phyloP scores from a whole-genome alignment of 1,140 invertebrate genomes.

The Leptinotarsa texana region DNA sequence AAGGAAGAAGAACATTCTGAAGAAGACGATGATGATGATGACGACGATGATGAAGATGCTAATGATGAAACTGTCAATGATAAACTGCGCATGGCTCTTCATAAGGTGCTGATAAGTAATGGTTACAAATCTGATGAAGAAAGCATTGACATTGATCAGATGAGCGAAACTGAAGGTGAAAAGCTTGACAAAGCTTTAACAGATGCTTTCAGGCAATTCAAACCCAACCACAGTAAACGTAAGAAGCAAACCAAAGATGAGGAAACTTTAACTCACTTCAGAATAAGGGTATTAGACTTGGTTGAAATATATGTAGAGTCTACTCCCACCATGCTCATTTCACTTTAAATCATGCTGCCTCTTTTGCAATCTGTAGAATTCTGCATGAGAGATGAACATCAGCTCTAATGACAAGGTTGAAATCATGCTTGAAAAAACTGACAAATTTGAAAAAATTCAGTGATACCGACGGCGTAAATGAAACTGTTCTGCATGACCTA shows the following conservation, averaged over 20 bases:
- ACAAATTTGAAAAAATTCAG: conserved; percentile 66
- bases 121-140: conserved; percentile 65
- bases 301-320: conserved; percentile 72
- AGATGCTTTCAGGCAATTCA: conserved; percentile 70
- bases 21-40: conserved; percentile 53
- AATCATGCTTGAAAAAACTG: conserved; percentile 65
- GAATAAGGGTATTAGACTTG: conserved; percentile 71
- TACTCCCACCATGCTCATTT: conserved; percentile 66
- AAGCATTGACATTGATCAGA: conserved; percentile 75
- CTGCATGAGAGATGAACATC: conserved; percentile 68
- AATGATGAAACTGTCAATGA: conserved; percentile 68
- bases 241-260: conserved; percentile 70
- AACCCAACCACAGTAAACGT: conserved; percentile 61
- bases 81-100: conserved; percentile 66
- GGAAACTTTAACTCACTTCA: conserved; percentile 69
- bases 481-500: conserved; percentile 62
- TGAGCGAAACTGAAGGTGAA: conserved; percentile 75
- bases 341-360: conserved; percentile 69
- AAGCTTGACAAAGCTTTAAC: conserved; percentile 71
- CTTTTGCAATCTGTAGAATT: conserved; percentile 68
- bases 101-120: conserved; percentile 64
- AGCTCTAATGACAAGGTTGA: conserved; percentile 68
- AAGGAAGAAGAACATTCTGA: conserved; percentile 58
- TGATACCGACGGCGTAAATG: conserved; percentile 61
- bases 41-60: conserved; percentile 59